Evolutionary conservation across 2,797 vertebrate genomes (phyloP).

Genomic region (Danio choprae): DNA sequence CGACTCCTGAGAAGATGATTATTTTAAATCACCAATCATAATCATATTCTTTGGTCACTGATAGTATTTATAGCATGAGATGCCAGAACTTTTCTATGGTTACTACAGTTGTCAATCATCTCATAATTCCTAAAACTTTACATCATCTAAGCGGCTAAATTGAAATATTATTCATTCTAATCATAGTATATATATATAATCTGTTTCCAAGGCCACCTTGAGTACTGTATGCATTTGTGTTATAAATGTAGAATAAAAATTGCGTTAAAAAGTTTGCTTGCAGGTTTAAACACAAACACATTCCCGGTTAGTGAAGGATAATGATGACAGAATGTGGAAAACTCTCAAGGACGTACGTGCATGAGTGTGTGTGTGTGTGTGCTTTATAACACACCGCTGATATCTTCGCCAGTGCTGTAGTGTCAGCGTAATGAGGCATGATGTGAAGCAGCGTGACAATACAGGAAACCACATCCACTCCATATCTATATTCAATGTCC

Average conservation of each 20-base stretch:
- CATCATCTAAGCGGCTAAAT: too few relatives aligned
- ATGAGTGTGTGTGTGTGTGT: neutral
- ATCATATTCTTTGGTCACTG: too few relatives aligned
- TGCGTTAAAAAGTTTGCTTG: neutral
- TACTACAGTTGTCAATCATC: neutral
- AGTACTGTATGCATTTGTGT: too few relatives aligned
- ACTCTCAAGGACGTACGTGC: neutral
- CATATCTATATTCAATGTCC: slow-evolving; percentile 21
- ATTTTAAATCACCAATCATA: too few relatives aligned
- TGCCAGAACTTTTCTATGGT: neutral
- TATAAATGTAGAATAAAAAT: too few relatives aligned
- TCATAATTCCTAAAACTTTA: neutral
- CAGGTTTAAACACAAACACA: neutral
- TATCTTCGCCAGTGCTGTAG: slow-evolving; percentile 25
- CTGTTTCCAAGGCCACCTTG: too few relatives aligned
- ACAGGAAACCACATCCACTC: slow-evolving; percentile 22
- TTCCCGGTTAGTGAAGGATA: neutral
- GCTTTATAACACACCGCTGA: slow-evolving; percentile 5
- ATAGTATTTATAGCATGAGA: neutral
- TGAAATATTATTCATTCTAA: too few relatives aligned
- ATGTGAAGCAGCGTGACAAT: slow-evolving; percentile 27
- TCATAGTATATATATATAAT: neutral
- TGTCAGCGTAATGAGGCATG: slow-evolving; percentile 50
- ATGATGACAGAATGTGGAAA: neutral
- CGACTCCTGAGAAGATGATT: too few relatives aligned